Evolutionary conservation across 1,140 invertebrate species (phyloP).

Genomic region (Aphaenogaster floridana): DNA sequence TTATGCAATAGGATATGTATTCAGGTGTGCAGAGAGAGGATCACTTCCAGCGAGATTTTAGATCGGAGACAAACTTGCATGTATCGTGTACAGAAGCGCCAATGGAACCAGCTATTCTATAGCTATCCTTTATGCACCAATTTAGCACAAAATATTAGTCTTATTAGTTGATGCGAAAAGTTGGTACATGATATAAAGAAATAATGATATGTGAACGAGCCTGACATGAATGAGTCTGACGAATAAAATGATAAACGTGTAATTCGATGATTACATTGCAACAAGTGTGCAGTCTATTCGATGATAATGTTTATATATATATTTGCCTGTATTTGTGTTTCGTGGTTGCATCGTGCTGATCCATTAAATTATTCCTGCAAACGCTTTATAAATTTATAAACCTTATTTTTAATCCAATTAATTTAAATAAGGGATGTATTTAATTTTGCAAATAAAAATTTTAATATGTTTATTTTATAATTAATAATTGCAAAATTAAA

Average conservation of each 20-base stretch:
- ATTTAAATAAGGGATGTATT: not conserved
- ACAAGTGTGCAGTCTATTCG: not conserved
- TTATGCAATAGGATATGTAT: slow-evolving; percentile 78
- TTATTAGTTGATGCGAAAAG: slow-evolving; percentile 1
- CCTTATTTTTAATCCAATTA: not conserved
- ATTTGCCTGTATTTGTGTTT: not conserved
- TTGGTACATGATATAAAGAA: not conserved
- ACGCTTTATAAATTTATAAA: not conserved
- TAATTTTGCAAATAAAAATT: slow-evolving; percentile 6
- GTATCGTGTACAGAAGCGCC: slow-evolving; percentile 10
- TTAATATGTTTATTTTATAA: not conserved
- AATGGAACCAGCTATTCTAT: not conserved
- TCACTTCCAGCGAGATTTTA: slow-evolving; percentile 72
- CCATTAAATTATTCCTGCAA: not conserved
- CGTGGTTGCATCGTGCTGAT: not conserved
- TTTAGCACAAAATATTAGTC: slow-evolving; percentile 20
- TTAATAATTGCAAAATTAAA: not conserved
- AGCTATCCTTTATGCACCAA: not conserved
- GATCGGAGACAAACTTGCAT: slow-evolving; percentile 77
- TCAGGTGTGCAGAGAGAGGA: slow-evolving; percentile 63
- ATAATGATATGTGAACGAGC: not conserved
- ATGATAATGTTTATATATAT: not conserved
- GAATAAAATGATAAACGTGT: slow-evolving; percentile 2
- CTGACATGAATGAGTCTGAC: not conserved
- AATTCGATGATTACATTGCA: slow-evolving; percentile 17